Conservation (phyloP, 2,888 invertebrate genomes). For the Dolomedes plantarius region DNA sequence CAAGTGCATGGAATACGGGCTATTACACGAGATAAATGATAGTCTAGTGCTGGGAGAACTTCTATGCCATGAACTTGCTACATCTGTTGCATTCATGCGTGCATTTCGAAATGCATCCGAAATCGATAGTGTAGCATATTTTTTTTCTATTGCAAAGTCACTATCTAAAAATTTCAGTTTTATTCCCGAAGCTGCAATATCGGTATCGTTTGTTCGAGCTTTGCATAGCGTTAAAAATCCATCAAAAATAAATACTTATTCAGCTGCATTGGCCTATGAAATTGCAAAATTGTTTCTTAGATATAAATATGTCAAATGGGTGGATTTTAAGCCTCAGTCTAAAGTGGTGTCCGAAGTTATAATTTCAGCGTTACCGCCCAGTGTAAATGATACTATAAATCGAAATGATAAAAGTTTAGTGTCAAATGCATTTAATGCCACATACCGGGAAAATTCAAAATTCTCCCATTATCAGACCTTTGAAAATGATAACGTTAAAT, state of each 20-base stretch:
- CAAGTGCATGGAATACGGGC: conserved; percentile 36
- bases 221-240: conserved; percentile 36
- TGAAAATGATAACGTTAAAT: neutral
- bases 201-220: conserved; percentile 49
- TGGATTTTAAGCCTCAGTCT: conserved; percentile 2
- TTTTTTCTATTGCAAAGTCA: conserved; percentile 53
- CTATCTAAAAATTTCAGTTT: conserved; percentile 26
- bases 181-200: conserved; percentile 52
- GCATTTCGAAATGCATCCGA: conserved; percentile 33
- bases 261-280: conserved; percentile 50
- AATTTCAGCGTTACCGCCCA: conserved; percentile 38
- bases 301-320: conserved; percentile 34
- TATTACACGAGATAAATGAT: conserved; percentile 42
- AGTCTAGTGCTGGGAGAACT: conserved; percentile 37
- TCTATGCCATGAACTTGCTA: conserved; percentile 33
- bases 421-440: neutral
- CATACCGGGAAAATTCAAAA: neutral
- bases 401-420: neutral
- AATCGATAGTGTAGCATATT: conserved; percentile 46
- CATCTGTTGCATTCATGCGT: conserved; percentile 28
- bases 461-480: neutral
- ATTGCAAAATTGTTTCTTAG: conserved; percentile 24
- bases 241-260: conserved; percentile 37
- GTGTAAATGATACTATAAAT: neutral
- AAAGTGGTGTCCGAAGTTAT: conserved; percentile 18